Conservation (phyloP, 1,140 invertebrate species). For the Amphibalanus amphitrite region DNA sequence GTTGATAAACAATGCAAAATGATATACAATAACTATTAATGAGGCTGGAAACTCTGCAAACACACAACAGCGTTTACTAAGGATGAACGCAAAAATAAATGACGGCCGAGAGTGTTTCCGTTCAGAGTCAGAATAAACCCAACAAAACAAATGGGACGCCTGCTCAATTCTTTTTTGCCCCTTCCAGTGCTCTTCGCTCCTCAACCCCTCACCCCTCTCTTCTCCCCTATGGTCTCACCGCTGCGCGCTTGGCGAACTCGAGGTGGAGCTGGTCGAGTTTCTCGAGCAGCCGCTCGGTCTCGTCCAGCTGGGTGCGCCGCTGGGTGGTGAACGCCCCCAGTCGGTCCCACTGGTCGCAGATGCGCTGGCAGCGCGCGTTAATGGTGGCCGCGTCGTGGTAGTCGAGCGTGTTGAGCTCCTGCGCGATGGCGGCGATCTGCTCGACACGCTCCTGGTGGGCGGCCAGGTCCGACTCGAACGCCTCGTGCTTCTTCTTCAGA, state of each 20-base stretch:
- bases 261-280: constrained; percentile 96
- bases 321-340: constrained; percentile 83
- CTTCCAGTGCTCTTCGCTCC: neutral
- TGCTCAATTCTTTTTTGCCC: too few species aligned
- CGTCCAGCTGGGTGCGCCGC: constrained; percentile 77
- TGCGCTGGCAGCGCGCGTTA: constrained; percentile 87
- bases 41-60: too few species aligned
- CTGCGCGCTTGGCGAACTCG: constrained; percentile 95
- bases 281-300: constrained; percentile 90
- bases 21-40: too few species aligned
- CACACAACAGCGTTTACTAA: too few species aligned
- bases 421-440: constrained; percentile 97
- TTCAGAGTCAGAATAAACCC: too few species aligned
- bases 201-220: neutral
- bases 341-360: constrained; percentile 57
- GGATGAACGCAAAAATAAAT: too few species aligned
- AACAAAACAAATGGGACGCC: too few species aligned
- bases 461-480: constrained; percentile 95
- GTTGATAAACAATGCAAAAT: too few species aligned
- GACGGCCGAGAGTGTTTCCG: too few species aligned
- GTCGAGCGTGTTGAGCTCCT: constrained; percentile 91
- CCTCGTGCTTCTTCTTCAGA: constrained; percentile 98
- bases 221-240: constrained; percentile 35
- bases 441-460: constrained; percentile 82
- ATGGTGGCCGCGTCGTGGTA: constrained; percentile 91